Evolutionary conservation across 2,113 vertebrate species (phyloP).

Genomic region (Circaetus gallicus): DNA sequence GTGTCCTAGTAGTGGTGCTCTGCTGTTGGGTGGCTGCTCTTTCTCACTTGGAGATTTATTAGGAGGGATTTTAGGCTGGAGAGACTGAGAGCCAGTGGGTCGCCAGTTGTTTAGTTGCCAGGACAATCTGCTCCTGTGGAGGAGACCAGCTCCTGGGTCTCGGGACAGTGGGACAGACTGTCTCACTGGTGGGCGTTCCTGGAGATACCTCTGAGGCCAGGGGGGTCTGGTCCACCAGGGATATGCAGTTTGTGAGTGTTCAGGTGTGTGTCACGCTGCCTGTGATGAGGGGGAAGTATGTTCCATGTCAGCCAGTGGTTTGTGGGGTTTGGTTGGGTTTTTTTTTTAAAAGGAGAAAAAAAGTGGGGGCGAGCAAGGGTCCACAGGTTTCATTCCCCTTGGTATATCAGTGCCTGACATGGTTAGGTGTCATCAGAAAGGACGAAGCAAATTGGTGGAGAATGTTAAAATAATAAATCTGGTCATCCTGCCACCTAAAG

Average conservation of each 20-base stretch:
- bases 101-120: rapidly evolving
- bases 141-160: background rate
- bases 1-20: background rate
- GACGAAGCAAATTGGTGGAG: background rate
- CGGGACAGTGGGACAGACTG: background rate
- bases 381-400: background rate
- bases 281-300: background rate
- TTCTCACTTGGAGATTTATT: background rate
- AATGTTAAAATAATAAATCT: background rate
- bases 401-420: background rate
- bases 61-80: background rate
- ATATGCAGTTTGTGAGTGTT: background rate
- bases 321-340: background rate
- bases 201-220: background rate
- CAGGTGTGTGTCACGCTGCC: background rate
- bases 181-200: background rate
- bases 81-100: background rate
- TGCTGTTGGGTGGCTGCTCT: background rate
- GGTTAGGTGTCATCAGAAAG: background rate
- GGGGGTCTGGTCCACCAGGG: background rate
- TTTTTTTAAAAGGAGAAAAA: background rate
- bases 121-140: background rate
- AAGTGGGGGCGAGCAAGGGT: rapidly evolving
- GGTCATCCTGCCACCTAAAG: background rate
- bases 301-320: background rate